A percentile compares a stretch with the other conserved stretches of the same genome.
These are phyloP conservation scores for Drosophila guanche DNA, from an alignment of 1,140 invertebrate species.

Conservation along the genomic window DNA sequence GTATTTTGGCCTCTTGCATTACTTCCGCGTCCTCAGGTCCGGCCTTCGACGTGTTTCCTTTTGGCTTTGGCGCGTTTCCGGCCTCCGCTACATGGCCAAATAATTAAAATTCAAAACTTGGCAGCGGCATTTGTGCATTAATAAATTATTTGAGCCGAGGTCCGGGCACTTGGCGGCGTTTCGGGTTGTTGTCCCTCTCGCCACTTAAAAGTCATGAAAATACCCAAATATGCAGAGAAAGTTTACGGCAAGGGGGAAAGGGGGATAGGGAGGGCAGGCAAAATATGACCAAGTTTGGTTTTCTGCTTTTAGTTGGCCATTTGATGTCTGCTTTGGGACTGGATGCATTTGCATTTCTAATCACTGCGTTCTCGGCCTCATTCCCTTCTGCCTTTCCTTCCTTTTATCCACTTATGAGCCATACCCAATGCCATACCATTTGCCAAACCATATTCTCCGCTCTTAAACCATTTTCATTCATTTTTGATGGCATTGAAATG, in stretches of 20 bases:
- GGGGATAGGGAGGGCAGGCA: neutral
- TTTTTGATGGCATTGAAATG: slow-evolving; percentile 62
- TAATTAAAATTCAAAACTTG: slow-evolving; percentile 66
- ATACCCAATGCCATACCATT: slow-evolving; percentile 2
- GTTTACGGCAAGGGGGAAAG: slow-evolving; percentile 19
- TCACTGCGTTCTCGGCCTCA: slow-evolving; percentile 30
- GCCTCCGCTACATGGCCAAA: slow-evolving; percentile 8
- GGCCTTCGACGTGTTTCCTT: slow-evolving; percentile 32
- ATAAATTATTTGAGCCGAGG: slow-evolving; percentile 48
- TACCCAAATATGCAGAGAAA: slow-evolving; percentile 58
- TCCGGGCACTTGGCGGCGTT: slow-evolving; percentile 15
- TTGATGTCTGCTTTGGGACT: slow-evolving; percentile 40
- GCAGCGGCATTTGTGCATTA: slow-evolving; percentile 57
- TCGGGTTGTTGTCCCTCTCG: slow-evolving; percentile 17
- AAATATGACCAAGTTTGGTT: slow-evolving; percentile 16
- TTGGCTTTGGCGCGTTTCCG: slow-evolving; percentile 21
- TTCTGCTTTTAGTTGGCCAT: slow-evolving; percentile 31
- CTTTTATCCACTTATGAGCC: slow-evolving; percentile 27
- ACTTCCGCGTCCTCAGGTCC: slow-evolving; percentile 15
- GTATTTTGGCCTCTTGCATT: neutral
- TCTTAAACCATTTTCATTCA: slow-evolving; percentile 44
- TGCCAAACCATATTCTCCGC: neutral
- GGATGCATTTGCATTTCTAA: slow-evolving; percentile 62
- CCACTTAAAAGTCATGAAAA: slow-evolving; percentile 68
- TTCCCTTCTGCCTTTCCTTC: neutral